These are phyloP conservation scores for Mongoloraphidia duomilia DNA, from an alignment of 2,888 invertebrate species.

Conservation along the genomic window DNA sequence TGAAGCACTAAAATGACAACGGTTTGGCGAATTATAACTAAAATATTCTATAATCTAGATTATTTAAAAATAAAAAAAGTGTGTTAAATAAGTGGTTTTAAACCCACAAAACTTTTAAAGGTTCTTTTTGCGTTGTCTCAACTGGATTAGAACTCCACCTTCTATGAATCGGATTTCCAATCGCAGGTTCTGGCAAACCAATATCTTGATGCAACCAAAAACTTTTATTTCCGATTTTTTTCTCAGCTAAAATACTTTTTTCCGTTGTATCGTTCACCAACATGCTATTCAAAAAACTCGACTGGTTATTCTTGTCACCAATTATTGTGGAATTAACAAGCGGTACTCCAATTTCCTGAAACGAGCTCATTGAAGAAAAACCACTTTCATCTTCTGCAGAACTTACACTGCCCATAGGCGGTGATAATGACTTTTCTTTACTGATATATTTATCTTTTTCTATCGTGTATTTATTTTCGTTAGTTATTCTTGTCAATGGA, in stretches of 20 bases:
- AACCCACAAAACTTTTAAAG: conserved; percentile 25
- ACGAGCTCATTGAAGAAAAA: conserved; percentile 73
- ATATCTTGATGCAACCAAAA: conserved; percentile 8
- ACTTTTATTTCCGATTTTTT: conserved; percentile 7
- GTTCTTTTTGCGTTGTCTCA: conserved; percentile 14
- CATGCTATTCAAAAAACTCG: conserved; percentile 21
- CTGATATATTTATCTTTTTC: too few species aligned
- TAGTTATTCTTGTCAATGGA: too few species aligned
- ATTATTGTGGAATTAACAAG: conserved; percentile 21
- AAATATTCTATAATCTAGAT: too few species aligned
- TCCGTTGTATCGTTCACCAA: conserved; percentile 16
- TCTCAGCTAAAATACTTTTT: background rate
- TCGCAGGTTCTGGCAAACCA: conserved; percentile 11
- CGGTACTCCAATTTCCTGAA: conserved; percentile 67
- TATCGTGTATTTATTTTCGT: too few species aligned
- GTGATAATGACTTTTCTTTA: conserved; percentile 17
- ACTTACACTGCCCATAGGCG: conserved; percentile 23
- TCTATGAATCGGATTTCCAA: conserved; percentile 18
- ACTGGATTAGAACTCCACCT: conserved; percentile 26
- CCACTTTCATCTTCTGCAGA: conserved; percentile 67
- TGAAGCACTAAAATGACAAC: too few species aligned
- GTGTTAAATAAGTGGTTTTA: conserved; percentile 9
- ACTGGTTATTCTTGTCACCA: conserved; percentile 20
- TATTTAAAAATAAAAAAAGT: background rate
- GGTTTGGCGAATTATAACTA: too few species aligned